These are phyloP conservation scores for Bettongia penicillata DNA, from an alignment of 2,113 vertebrate species.

Conservation along the genomic window DNA sequence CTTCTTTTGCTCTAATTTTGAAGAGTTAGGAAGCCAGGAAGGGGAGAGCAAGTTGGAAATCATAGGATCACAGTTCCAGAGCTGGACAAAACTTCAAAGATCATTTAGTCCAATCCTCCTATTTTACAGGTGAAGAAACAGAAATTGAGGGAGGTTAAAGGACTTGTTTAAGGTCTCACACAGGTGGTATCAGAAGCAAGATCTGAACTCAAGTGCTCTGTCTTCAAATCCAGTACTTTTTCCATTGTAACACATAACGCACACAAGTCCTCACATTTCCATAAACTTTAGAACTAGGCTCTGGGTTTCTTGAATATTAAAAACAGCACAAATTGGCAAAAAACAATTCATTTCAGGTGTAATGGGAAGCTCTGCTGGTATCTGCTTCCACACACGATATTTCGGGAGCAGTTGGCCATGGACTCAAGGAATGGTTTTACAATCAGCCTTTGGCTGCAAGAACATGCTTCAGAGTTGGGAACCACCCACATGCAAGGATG, in stretches of 20 bases:
- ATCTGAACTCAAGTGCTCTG: not conserved
- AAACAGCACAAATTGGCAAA: not conserved
- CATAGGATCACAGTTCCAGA: not conserved
- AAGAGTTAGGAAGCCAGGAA: conserved; percentile 13
- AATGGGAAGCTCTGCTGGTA: not conserved
- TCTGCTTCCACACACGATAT: not conserved
- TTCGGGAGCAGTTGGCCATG: not conserved
- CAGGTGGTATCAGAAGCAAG: not conserved
- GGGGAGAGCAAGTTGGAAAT: not conserved
- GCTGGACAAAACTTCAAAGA: not conserved
- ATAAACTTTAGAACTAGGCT: not conserved
- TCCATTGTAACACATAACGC: conserved; percentile 5
- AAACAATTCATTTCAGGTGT: not conserved
- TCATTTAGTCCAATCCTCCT: not conserved
- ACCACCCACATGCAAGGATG: not conserved
- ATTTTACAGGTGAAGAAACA: not conserved
- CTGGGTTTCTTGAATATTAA: conserved; percentile 29
- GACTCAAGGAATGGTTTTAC: conserved; percentile 19
- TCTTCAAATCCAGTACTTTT: not conserved
- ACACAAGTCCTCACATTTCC: not conserved
- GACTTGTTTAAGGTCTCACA: not conserved
- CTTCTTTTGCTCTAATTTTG: conserved; percentile 26
- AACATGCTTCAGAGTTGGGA: not conserved
- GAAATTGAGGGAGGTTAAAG: not conserved
- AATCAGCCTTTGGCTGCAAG: not conserved